Conservation (phyloP, 2,888 invertebrate species). For the Mythimna loreyi region DNA sequence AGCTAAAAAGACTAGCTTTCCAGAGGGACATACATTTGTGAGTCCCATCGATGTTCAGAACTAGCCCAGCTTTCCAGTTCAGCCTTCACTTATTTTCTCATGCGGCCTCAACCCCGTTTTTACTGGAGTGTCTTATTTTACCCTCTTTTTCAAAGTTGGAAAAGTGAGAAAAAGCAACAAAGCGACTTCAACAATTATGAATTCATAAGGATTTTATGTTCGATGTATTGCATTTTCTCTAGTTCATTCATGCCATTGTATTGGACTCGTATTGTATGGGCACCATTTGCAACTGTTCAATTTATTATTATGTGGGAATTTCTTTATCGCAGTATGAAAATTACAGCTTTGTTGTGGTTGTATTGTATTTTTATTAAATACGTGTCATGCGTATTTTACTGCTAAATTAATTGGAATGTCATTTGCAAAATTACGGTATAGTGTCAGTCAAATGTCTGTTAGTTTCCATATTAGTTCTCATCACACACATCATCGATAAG, state of each 20-base stretch:
- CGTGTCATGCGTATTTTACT: neutral
- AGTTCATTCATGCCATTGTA: conserved; percentile 43
- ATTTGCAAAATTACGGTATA: neutral
- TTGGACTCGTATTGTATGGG: conserved; percentile 40
- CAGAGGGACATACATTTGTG: no score
- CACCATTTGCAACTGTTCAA: conserved; percentile 50
- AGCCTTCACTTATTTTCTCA: neutral
- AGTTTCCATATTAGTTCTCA: neutral
- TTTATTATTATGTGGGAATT: conserved; percentile 40
- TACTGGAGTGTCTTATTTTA: no score
- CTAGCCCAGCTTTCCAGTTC: neutral
- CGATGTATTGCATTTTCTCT: conserved; percentile 42
- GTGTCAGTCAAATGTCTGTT: neutral
- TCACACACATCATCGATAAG: neutral
- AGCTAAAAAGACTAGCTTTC: no score
- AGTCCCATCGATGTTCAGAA: neutral
- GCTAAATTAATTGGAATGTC: conserved; percentile 10
- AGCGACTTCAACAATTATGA: conserved; percentile 16
- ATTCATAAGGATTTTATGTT: conserved; percentile 41
- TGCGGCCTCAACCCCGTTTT: no score
- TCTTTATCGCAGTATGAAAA: conserved; percentile 25
- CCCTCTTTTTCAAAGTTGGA: neutral
- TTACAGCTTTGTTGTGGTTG: conserved; percentile 31
- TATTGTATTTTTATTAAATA: conserved; percentile 20
- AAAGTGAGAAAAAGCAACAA: conserved; percentile 6